These are phyloP conservation scores for Herpetotheres cachinnans DNA, from an alignment of 2,113 vertebrate genomes.

Conservation along the genomic window DNA sequence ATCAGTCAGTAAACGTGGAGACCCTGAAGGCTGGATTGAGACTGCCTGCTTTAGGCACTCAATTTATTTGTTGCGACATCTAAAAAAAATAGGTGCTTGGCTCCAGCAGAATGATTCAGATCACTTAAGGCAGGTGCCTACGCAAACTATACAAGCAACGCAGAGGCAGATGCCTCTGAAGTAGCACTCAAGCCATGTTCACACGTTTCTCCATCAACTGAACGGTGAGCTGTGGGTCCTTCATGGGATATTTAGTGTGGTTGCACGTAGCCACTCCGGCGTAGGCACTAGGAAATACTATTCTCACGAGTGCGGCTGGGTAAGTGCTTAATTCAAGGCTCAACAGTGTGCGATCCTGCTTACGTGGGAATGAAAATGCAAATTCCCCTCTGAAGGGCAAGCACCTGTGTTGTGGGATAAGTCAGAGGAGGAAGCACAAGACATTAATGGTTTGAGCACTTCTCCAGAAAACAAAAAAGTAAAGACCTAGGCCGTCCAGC, in stretches of 20 bases:
- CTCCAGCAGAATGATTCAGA: constrained; percentile 15
- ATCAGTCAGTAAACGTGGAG: background rate
- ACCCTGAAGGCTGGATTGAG: background rate
- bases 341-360: background rate
- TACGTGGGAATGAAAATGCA: background rate
- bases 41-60: constrained; percentile 1
- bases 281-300: background rate
- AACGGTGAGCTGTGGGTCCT: background rate
- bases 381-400: background rate
- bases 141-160: background rate
- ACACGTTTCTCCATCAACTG: background rate
- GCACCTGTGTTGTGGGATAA: background rate
- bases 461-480: background rate
- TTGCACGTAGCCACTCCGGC: background rate
- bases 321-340: constrained; percentile 25
- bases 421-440: background rate
- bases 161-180: background rate
- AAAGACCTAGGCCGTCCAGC: background rate
- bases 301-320: background rate
- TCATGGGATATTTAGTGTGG: background rate
- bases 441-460: background rate
- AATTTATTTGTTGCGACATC: constrained; percentile 7
- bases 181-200: background rate
- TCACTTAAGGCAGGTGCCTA: background rate
- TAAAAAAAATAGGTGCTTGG: background rate